A percentile compares a stretch with the other conserved stretches of the same genome.
phyloP scores from a whole-genome alignment of 2,113 vertebrate species.

The Anarrhichthys ocellatus region DNA sequence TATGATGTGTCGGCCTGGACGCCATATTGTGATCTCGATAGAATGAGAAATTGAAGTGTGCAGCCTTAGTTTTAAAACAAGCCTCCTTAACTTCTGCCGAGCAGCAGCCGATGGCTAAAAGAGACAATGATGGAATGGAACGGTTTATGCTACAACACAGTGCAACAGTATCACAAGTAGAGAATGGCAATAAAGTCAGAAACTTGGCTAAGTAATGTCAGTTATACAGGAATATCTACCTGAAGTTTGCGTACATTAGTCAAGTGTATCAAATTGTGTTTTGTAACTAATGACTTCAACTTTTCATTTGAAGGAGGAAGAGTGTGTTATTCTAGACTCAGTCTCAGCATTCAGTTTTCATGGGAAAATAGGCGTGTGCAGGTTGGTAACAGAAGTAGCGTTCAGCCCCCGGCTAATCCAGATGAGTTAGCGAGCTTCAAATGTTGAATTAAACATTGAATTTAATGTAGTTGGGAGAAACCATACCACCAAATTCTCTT shows the following conservation, averaged over 20 bases:
- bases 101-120: not conserved
- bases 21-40: too few relatives aligned
- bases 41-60: not conserved
- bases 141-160: not conserved
- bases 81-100: not conserved
- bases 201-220: not conserved
- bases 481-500: not conserved
- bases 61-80: not conserved
- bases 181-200: not conserved
- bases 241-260: not conserved
- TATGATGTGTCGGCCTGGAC: too few relatives aligned
- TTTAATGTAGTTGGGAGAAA: too few relatives aligned
- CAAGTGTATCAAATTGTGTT: not conserved
- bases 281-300: not conserved
- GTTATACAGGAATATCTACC: not conserved
- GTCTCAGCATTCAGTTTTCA: not conserved
- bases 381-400: too few relatives aligned
- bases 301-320: not conserved
- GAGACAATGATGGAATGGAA: not conserved
- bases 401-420: too few relatives aligned
- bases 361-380: too few relatives aligned
- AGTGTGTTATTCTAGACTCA: not conserved
- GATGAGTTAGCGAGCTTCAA: too few relatives aligned
- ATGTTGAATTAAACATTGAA: too few relatives aligned
- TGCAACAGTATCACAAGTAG: not conserved